Conservation (phyloP, 2,797 vertebrate species). For the Phyllotis vaccarum region DNA sequence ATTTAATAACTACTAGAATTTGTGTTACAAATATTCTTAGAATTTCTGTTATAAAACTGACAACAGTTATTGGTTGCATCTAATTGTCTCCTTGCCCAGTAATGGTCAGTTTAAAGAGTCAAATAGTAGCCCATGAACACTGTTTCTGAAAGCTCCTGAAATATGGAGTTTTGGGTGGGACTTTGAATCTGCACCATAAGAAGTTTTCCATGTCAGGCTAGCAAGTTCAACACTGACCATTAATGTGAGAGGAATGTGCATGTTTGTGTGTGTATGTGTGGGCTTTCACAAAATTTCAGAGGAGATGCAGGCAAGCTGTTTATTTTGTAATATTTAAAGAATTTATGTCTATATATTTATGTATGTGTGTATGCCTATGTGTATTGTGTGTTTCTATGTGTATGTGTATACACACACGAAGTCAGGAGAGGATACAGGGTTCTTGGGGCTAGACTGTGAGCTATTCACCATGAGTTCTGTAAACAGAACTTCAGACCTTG, state of each 20-base stretch:
- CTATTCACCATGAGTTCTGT: neutral
- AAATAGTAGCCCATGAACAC: neutral
- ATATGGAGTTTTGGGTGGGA: neutral
- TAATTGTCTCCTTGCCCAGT: neutral
- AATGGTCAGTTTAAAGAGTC: neutral
- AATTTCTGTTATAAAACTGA: conserved; percentile 3
- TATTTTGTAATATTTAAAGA: neutral
- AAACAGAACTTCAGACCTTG: neutral
- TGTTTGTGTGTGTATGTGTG: neutral
- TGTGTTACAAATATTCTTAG: neutral
- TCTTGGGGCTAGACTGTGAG: neutral
- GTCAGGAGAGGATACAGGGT: neutral
- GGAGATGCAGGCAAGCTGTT: neutral
- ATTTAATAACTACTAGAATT: no score
- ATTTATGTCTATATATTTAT: neutral
- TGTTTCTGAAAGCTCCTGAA: neutral
- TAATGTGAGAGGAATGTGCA: neutral
- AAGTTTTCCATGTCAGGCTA: neutral
- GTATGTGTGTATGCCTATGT: neutral
- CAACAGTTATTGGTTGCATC: neutral
- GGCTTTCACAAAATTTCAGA: conserved; percentile 31
- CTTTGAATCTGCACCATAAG: neutral
- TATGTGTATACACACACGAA: neutral
- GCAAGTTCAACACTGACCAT: neutral
- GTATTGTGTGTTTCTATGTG: neutral